These are phyloP conservation scores for Spizella passerina DNA, from an alignment of 2,797 vertebrate genomes.

Conservation along the genomic window DNA sequence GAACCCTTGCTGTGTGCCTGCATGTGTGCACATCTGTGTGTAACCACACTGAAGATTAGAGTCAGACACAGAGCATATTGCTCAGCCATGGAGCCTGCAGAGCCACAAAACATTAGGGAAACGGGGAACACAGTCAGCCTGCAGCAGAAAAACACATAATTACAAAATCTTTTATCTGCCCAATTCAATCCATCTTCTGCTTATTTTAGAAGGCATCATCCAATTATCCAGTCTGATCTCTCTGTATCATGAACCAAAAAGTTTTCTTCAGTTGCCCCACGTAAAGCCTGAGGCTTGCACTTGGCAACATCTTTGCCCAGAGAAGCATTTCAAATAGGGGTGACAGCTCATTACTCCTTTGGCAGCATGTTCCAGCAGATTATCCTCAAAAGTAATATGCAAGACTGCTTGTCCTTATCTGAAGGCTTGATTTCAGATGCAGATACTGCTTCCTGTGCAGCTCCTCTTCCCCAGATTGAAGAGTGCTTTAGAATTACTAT, in stretches of 20 bases:
- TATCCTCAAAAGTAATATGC: neutral
- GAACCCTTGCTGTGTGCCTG: neutral
- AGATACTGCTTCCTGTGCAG: neutral
- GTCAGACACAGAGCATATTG: neutral
- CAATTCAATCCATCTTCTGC: neutral
- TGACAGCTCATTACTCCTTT: neutral
- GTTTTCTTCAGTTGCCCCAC: neutral
- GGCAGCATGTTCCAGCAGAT: neutral
- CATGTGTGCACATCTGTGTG: neutral
- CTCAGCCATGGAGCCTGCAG: neutral
- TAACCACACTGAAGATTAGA: neutral
- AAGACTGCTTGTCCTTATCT: neutral
- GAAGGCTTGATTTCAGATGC: neutral
- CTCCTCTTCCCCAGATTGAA: neutral
- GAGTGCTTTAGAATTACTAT: neutral
- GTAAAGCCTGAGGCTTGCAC: neutral
- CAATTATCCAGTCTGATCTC: neutral
- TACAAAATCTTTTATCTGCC: slow-evolving; percentile 4
- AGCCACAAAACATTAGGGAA: neutral
- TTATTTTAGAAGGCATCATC: slow-evolving; percentile 4
- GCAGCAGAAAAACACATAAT: neutral
- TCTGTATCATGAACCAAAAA: neutral
- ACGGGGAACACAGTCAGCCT: neutral
- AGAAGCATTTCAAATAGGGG: neutral
- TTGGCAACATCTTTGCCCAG: neutral